Conservation (phyloP, 2,888 invertebrate genomes). For the Sphaeridia pumilis region DNA sequence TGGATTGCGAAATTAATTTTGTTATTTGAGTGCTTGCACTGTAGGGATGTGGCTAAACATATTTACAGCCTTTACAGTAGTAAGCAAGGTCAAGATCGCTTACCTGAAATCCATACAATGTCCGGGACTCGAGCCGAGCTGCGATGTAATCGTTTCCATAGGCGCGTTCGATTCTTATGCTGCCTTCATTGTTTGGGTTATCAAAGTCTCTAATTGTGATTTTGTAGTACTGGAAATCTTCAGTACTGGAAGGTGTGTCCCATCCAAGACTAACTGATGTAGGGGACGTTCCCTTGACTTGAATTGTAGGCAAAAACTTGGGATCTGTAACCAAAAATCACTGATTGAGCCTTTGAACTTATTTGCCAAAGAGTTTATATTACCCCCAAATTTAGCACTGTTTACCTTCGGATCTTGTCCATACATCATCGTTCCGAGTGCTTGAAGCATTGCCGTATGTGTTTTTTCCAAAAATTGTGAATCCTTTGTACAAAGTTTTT, state of each 20-base stretch:
- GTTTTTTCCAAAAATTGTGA: constrained; percentile 57
- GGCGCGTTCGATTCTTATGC: no score
- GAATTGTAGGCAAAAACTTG: constrained; percentile 62
- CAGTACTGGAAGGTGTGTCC: constrained; percentile 40
- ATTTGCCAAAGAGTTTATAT: background rate
- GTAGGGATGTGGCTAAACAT: no score
- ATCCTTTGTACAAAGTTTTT: constrained; percentile 50
- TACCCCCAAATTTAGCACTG: no score
- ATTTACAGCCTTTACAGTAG: no score
- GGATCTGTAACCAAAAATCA: constrained; percentile 48
- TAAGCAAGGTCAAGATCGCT: background rate
- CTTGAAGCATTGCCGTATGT: constrained; percentile 49
- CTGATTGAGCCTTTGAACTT: background rate
- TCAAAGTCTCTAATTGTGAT: constrained; percentile 13
- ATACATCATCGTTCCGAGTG: constrained; percentile 46
- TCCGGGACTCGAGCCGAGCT: constrained; percentile 60
- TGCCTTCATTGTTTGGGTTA: constrained; percentile 1
- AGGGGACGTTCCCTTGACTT: constrained; percentile 55
- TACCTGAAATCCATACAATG: constrained; percentile 66
- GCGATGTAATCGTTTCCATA: constrained; percentile 63
- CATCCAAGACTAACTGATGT: constrained; percentile 73
- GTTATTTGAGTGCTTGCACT: background rate
- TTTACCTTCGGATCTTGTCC: constrained; percentile 52
- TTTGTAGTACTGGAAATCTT: constrained; percentile 33
- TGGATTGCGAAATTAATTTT: constrained; percentile 16